Conservation (phyloP, 2,888 invertebrate genomes). For the Trichogramma dendrolimi region DNA sequence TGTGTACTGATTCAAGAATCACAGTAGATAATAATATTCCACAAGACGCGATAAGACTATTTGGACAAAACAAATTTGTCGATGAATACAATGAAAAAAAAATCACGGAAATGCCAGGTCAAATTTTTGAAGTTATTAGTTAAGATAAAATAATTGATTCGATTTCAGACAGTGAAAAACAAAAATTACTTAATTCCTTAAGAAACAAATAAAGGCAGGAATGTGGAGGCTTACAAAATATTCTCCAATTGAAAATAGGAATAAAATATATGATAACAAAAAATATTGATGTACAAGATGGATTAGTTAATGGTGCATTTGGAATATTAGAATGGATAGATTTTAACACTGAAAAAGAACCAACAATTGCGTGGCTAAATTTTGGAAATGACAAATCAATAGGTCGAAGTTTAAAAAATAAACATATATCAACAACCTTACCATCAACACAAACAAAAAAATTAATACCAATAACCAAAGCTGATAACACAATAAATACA, state of each 20-base stretch:
- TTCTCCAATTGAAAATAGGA: constrained; percentile 31
- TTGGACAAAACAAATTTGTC: no score
- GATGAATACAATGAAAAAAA: no score
- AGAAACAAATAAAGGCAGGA: constrained; percentile 29
- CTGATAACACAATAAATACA: constrained; percentile 8
- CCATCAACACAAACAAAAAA: constrained; percentile 4
- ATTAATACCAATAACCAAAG: constrained; percentile 13
- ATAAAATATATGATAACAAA: constrained; percentile 32
- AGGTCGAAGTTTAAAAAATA: constrained; percentile 16
- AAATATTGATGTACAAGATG: constrained; percentile 22
- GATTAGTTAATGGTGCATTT: constrained; percentile 34
- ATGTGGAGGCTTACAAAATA: constrained; percentile 31
- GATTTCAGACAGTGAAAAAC: constrained; percentile 6
- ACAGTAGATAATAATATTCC: no score
- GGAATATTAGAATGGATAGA: constrained; percentile 11
- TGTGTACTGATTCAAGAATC: no score
- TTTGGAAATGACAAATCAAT: constrained; percentile 20
- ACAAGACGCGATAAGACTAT: no score
- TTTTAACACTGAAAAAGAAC: constrained; percentile 7
- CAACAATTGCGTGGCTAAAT: constrained; percentile 24
- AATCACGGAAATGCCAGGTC: no score
- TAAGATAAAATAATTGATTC: constrained; percentile 31
- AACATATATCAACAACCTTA: constrained; percentile 11
- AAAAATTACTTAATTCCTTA: constrained; percentile 1
- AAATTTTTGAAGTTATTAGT: constrained; percentile 35